Conservation (phyloP, 1,140 invertebrate species). For the Drosophila ogumai region DNA sequence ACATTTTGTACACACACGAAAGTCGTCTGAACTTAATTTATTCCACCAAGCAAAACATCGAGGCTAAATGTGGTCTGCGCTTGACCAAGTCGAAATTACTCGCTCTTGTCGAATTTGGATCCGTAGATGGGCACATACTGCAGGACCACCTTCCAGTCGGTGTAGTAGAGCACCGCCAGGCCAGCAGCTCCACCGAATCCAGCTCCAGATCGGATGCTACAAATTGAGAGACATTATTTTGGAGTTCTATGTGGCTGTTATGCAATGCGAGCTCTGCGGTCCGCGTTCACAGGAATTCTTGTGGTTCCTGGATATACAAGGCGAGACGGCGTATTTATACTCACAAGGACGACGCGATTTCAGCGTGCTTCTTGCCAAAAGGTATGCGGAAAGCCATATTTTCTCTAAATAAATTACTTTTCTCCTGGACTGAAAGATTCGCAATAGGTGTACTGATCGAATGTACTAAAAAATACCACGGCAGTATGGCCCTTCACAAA, state of each 20-base stretch:
- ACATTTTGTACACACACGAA: slow-evolving; percentile 12
- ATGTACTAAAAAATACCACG: slow-evolving; percentile 40
- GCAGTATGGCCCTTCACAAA: neutral
- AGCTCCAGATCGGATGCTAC: slow-evolving; percentile 87
- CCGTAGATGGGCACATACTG: slow-evolving; percentile 91
- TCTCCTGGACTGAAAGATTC: slow-evolving; percentile 26
- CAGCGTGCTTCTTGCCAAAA: slow-evolving; percentile 83
- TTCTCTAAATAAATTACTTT: slow-evolving; percentile 42
- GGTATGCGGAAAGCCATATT: slow-evolving; percentile 74
- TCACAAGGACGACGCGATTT: slow-evolving; percentile 86
- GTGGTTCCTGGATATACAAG: neutral
- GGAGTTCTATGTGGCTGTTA: slow-evolving; percentile 38
- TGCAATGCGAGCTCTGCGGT: slow-evolving; percentile 48
- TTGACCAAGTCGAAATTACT: slow-evolving; percentile 56
- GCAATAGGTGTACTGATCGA: neutral
- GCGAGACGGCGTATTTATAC: slow-evolving; percentile 25
- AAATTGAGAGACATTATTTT: slow-evolving; percentile 17
- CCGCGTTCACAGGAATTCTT: neutral
- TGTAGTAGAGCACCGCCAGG: slow-evolving; percentile 88
- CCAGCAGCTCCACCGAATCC: slow-evolving; percentile 88
- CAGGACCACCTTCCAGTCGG: slow-evolving; percentile 91
- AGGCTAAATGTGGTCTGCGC: slow-evolving; percentile 28
- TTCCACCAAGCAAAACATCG: slow-evolving; percentile 61
- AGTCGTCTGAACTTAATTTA: slow-evolving; percentile 63
- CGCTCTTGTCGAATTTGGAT: slow-evolving; percentile 88